Percentiles rank a stretch among this genome's conserved stretches.
Conservation (phyloP, 1,140 invertebrate genomes). For the Adelges cooleyi region DNA sequence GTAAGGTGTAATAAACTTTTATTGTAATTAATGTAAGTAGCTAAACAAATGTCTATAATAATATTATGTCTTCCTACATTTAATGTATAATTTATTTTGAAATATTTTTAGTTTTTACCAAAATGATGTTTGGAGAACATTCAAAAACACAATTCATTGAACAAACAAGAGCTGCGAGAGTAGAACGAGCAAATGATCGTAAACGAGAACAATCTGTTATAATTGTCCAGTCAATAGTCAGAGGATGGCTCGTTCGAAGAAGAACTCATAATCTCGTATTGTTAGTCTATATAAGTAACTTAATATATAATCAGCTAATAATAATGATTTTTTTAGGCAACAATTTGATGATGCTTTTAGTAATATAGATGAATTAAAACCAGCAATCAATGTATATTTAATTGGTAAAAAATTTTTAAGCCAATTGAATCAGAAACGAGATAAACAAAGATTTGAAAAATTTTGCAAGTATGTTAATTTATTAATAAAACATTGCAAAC, state of each 20-base stretch:
- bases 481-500: not conserved
- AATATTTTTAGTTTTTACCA: too few species aligned
- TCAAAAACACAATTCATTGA: conserved; percentile 56
- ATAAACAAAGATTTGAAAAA: conserved; percentile 59
- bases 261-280: conserved; percentile 47
- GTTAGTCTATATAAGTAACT: conserved; percentile 43
- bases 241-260: conserved; percentile 56
- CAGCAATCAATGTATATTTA: conserved; percentile 58
- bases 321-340: conserved; percentile 43
- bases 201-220: conserved; percentile 57
- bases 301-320: not conserved
- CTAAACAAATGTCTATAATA: too few species aligned
- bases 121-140: conserved; percentile 31
- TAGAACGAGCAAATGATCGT: conserved; percentile 71
- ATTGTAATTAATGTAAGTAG: too few species aligned
- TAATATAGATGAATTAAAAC: conserved; percentile 47
- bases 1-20: too few species aligned
- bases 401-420: conserved; percentile 56
- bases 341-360: conserved; percentile 53
- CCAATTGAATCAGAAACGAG: conserved; percentile 55
- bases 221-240: conserved; percentile 56
- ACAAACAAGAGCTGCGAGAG: conserved; percentile 73
- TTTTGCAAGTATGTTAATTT: conserved; percentile 48
- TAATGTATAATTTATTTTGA: too few species aligned
- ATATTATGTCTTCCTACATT: too few species aligned